phyloP scores from a whole-genome alignment of 1,140 invertebrate species.

The Homalodisca vitripennis region DNA sequence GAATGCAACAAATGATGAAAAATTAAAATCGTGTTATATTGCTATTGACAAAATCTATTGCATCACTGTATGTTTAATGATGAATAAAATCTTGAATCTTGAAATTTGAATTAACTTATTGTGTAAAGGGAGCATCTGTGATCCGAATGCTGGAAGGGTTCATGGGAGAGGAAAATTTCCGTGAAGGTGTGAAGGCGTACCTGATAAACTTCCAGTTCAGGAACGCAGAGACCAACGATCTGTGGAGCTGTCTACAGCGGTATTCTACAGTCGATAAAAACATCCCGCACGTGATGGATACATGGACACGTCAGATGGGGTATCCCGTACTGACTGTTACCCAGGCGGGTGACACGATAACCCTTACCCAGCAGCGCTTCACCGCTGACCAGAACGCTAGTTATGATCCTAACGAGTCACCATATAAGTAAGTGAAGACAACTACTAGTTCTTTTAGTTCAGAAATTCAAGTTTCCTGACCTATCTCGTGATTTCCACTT shows the following conservation, averaged over 20 bases:
- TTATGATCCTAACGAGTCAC: slow-evolving; percentile 53
- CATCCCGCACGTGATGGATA: slow-evolving; percentile 66
- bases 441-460: too few species aligned
- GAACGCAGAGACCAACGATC: slow-evolving; percentile 79
- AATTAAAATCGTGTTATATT: too few species aligned
- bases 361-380: slow-evolving; percentile 72
- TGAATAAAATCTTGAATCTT: not conserved
- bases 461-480: too few species aligned
- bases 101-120: not conserved
- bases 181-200: slow-evolving; percentile 66
- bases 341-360: slow-evolving; percentile 53
- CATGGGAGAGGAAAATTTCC: slow-evolving; percentile 72
- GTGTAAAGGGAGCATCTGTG: slow-evolving; percentile 77
- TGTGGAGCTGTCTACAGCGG: slow-evolving; percentile 65
- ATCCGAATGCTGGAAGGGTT: slow-evolving; percentile 89
- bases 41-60: too few species aligned
- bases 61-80: too few species aligned
- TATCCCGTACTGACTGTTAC: slow-evolving; percentile 75
- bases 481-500: too few species aligned
- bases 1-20: too few species aligned
- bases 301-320: slow-evolving; percentile 92
- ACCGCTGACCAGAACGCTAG: slow-evolving; percentile 61
- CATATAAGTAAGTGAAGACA: slow-evolving; percentile 62
- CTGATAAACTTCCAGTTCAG: slow-evolving; percentile 65
- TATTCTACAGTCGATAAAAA: slow-evolving; percentile 39